Base-by-base conservation (phyloP, 1,140 invertebrate species). In the Scaptomyza graminum region DNA sequence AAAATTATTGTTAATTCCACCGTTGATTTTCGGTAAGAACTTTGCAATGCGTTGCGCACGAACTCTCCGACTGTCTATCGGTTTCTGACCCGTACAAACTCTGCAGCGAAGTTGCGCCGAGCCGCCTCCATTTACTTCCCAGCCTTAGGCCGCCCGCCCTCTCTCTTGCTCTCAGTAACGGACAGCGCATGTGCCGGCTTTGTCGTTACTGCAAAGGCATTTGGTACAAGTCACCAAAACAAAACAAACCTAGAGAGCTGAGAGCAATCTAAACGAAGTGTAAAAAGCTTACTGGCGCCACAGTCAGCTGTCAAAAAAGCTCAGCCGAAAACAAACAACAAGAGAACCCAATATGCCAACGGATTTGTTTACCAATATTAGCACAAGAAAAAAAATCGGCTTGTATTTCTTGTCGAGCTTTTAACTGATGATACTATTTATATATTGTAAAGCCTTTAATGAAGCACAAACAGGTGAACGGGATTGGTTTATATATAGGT, bases 51-150 rank as follows among this genome's bases (percentile, higher is more conserved):
- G 60, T 34, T 54, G 71, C 66, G 66, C 72, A 65, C 60, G 54
- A 79, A 79, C 83, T 81, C 74, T 75, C 78, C 67, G 82, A 78
- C 78, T 69, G 78, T 52, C 81, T 50, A 78, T 87, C 83, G 71
- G 82, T 61, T 79, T 87, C 83, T 87, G 82, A 73, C 61, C 68
- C 64, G 61, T 60, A 63, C 59, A 57, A 81, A 82, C 82, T 78
- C 74, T 85, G 83, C 82, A 74, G 70, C 83, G 82, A 87, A 87
- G 82, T 87, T 88, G 66, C 63, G 64, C 39, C 31, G 74, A 74
- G 62, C 56, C 71, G 66, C 41, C 43, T 67, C 63, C 34, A 63
- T 31, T 74, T 57, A 74, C 71, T 74, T 59, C 52, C 52, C 66
- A 63, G 54, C 66, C 57, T 63, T 31, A 62, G 44, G 6, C 16